Percentiles rank a stretch among this genome's conserved stretches.
Evolutionary conservation across 2,797 vertebrate species (phyloP).

Genomic region (Spinibarbus caldwelli): DNA sequence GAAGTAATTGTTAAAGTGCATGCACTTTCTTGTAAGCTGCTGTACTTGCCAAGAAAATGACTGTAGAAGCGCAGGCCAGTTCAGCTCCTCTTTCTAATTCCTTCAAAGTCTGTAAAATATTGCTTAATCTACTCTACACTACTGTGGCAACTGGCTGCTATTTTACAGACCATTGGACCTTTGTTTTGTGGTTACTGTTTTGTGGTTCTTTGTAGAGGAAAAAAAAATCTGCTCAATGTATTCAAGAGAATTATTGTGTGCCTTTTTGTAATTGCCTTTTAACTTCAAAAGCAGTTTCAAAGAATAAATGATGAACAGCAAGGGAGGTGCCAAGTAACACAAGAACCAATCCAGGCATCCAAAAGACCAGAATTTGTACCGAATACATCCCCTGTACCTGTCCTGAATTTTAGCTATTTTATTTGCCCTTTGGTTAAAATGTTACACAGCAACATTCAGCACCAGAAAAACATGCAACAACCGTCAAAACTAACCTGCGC

Average conservation of each 20-base stretch:
- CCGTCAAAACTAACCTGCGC: neutral
- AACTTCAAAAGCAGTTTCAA: neutral
- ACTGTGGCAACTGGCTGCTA: neutral
- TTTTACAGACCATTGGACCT: neutral
- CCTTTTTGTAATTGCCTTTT: neutral
- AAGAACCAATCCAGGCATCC: neutral
- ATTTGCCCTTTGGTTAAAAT: neutral
- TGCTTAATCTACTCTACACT: neutral
- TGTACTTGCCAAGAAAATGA: neutral
- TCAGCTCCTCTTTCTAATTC: neutral
- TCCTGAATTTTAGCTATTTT: neutral
- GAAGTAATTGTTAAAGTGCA: slow-evolving; percentile 24
- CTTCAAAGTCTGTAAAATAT: neutral
- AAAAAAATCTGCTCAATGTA: neutral
- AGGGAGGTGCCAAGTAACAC: neutral
- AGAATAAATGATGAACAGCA: neutral
- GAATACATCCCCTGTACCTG: neutral
- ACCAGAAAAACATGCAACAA: neutral
- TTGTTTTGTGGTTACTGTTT: neutral
- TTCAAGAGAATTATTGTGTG: neutral
- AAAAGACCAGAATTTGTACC: neutral
- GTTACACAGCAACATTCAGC: neutral
- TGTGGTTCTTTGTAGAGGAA: neutral
- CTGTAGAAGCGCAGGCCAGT: neutral
- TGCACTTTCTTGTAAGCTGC: slow-evolving; percentile 2